phyloP scores from a whole-genome alignment of 37 sponge, comb jelly and placozoan genomes.

The Agelas oroides region DNA sequence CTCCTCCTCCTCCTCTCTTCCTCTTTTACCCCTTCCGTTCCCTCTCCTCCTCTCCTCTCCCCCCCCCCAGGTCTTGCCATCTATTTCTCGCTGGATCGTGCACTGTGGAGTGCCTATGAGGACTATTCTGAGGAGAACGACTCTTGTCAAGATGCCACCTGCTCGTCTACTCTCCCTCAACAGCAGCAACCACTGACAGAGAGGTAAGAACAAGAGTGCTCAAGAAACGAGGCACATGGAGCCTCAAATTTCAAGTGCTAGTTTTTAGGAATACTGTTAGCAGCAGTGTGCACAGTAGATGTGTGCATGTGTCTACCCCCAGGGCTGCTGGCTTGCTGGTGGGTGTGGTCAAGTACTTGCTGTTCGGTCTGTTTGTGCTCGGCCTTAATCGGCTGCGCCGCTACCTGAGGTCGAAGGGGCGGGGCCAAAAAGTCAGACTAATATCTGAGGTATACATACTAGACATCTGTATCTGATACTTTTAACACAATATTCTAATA shows the following conservation, averaged over 20 bases:
- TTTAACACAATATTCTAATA: too few species aligned
- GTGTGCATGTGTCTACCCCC: too few species aligned
- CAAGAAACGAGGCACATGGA: background rate
- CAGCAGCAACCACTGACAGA: background rate
- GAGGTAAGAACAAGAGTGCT: background rate
- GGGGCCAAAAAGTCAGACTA: background rate
- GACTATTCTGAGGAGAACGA: background rate
- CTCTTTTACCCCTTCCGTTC: too few species aligned
- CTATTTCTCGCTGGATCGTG: slow-evolving; percentile 17
- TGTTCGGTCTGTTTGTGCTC: slow-evolving; percentile 43
- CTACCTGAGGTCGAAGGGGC: background rate
- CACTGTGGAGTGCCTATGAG: too few species aligned
- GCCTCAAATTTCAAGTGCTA: too few species aligned
- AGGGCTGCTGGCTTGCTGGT: background rate
- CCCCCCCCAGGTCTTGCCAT: slow-evolving; percentile 1
- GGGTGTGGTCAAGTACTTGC: slow-evolving; percentile 6
- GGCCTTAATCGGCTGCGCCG: slow-evolving; percentile 1
- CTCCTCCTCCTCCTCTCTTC: too few species aligned
- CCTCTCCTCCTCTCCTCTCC: background rate
- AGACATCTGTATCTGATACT: too few species aligned
- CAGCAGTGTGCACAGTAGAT: too few species aligned
- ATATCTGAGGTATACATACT: too few species aligned
- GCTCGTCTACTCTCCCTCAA: background rate
- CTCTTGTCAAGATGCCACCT: background rate
- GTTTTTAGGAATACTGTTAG: too few species aligned